phyloP scores from a whole-genome alignment of 1,140 invertebrate species.

The Drosophila sechellia region DNA sequence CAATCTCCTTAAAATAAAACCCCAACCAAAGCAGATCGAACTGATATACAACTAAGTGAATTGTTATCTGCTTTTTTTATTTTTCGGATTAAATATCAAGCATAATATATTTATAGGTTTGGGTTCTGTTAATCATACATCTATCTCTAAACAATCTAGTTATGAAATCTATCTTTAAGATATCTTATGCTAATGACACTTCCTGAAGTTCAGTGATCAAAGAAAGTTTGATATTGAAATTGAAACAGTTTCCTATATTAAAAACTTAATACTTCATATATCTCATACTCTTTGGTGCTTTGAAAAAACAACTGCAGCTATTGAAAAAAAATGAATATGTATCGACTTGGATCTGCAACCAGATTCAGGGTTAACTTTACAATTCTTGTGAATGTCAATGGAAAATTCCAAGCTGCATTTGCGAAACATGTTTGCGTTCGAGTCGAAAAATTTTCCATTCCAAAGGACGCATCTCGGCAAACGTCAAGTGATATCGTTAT shows the following conservation, averaged over 20 bases:
- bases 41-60: background rate
- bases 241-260: too few relatives aligned
- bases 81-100: too few relatives aligned
- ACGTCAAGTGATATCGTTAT: constrained; percentile 42
- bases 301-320: background rate
- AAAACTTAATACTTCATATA: too few relatives aligned
- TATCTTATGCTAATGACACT: too few relatives aligned
- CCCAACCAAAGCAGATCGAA: background rate
- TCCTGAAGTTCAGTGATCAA: too few relatives aligned
- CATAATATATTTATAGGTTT: background rate
- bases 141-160: too few relatives aligned
- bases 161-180: too few relatives aligned
- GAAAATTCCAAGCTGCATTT: constrained; percentile 54
- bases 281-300: background rate
- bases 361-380: constrained; percentile 60
- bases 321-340: background rate
- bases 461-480: constrained; percentile 44
- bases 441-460: constrained; percentile 65
- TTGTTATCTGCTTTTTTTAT: background rate
- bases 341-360: constrained; percentile 8
- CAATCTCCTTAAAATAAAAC: background rate
- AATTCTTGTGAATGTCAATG: constrained; percentile 61
- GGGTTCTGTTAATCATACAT: too few relatives aligned
- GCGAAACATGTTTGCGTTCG: constrained; percentile 54
- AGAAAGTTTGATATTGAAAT: too few relatives aligned